Conservation (phyloP, 2,113 vertebrate genomes). For the Brachyhypopomus gauderio region DNA sequence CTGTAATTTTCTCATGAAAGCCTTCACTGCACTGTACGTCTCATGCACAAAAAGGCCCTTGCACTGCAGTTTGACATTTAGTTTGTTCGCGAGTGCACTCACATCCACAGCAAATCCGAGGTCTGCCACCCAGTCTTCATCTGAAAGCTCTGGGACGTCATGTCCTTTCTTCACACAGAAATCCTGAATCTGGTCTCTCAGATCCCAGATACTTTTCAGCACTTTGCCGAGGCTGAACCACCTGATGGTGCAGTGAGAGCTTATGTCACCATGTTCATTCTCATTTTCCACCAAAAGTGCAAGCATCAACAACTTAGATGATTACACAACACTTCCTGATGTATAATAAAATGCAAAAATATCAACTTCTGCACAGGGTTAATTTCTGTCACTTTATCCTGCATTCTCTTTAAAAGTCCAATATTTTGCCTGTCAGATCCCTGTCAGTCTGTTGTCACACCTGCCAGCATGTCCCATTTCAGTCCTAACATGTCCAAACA, state of each 20-base stretch:
- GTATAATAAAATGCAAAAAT: conserved; percentile 47
- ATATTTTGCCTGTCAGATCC: conserved; percentile 35
- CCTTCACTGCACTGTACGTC: conserved; percentile 51
- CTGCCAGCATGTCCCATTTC: conserved; percentile 35
- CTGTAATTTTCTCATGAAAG: conserved; percentile 60
- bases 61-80: conserved; percentile 55
- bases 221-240: conserved; percentile 49
- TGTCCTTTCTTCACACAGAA: conserved; percentile 51
- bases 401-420: conserved; percentile 16
- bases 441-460: conserved; percentile 23
- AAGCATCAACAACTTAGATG: conserved; percentile 46
- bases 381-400: conserved; percentile 25
- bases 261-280: conserved; percentile 35
- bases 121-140: conserved; percentile 49
- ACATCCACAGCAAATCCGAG: conserved; percentile 49
- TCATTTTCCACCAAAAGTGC: conserved; percentile 46
- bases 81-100: conserved; percentile 54
- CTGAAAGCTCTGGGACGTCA: conserved; percentile 47
- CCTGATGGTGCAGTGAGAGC: conserved; percentile 43
- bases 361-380: background rate
- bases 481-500: conserved; percentile 31
- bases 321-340: conserved; percentile 40
- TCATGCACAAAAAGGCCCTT: conserved; percentile 58
- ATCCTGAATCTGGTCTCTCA: conserved; percentile 39
- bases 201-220: conserved; percentile 20